These are phyloP conservation scores for Onychorhynchus coronatus DNA, from an alignment of 2,113 vertebrate species.

Conservation along the genomic window DNA sequence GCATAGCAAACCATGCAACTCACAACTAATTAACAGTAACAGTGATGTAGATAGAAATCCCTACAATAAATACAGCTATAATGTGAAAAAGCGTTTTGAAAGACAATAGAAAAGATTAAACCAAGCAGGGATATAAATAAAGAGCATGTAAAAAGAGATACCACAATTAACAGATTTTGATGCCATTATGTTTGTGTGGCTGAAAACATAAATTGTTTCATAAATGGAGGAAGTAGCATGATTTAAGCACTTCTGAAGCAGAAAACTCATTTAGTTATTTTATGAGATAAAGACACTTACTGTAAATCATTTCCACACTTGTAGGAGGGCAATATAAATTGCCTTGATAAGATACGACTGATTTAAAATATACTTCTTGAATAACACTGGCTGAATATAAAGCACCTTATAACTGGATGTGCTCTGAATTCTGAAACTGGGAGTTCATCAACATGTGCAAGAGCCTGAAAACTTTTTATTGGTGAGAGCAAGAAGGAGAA, in stretches of 20 bases:
- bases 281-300: slow-evolving; percentile 72
- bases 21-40: slow-evolving; percentile 62
- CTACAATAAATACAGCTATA: slow-evolving; percentile 41
- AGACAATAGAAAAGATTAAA: slow-evolving; percentile 61
- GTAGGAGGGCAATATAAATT: slow-evolving; percentile 74
- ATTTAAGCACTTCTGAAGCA: slow-evolving; percentile 76
- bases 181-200: slow-evolving; percentile 45
- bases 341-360: slow-evolving; percentile 71
- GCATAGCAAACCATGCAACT: slow-evolving; percentile 22
- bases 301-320: slow-evolving; percentile 72
- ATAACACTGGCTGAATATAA: slow-evolving; percentile 66
- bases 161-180: slow-evolving; percentile 70
- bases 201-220: slow-evolving; percentile 64
- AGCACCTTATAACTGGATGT: slow-evolving; percentile 38
- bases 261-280: slow-evolving; percentile 78
- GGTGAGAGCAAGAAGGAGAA: not conserved
- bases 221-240: slow-evolving; percentile 54
- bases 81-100: slow-evolving; percentile 26
- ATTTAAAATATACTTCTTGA: slow-evolving; percentile 72
- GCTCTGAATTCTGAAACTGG: slow-evolving; percentile 35
- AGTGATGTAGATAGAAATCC: slow-evolving; percentile 41
- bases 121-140: slow-evolving; percentile 65
- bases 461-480: not conserved
- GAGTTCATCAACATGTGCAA: not conserved
- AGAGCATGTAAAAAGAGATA: slow-evolving; percentile 19